These are phyloP conservation scores for Hoplodrina blanda DNA, from an alignment of 2,888 invertebrate genomes.

Conservation along the genomic window DNA sequence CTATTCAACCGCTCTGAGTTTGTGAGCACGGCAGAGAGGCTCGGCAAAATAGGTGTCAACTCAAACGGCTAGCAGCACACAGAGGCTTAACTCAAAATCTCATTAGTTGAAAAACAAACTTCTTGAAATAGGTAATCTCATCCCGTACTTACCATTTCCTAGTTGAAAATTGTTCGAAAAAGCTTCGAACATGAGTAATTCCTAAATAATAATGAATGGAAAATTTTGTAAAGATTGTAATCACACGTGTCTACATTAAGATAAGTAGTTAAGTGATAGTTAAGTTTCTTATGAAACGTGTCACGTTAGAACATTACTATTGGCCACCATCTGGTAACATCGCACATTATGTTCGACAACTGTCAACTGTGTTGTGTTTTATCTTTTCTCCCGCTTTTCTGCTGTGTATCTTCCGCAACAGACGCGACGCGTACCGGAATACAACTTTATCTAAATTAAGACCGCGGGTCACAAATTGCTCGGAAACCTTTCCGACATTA, in stretches of 20 bases:
- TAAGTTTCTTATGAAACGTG: too few relatives aligned
- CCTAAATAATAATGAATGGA: background rate
- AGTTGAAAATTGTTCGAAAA: conserved; percentile 1
- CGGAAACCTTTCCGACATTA: background rate
- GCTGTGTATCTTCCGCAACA: background rate
- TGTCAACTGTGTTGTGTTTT: background rate
- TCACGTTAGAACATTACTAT: background rate
- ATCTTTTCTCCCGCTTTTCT: too few relatives aligned
- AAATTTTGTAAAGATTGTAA: background rate
- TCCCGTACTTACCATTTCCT: background rate
- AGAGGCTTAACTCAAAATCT: background rate
- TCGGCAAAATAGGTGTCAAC: background rate
- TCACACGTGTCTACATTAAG: background rate
- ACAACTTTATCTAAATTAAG: background rate
- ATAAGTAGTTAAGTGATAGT: too few relatives aligned
- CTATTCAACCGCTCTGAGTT: too few relatives aligned
- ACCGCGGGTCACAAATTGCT: too few relatives aligned
- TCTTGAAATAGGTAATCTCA: background rate
- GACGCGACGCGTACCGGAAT: background rate
- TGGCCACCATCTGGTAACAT: background rate
- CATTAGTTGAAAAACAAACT: background rate
- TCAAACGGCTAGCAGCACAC: too few relatives aligned
- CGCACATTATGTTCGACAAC: background rate
- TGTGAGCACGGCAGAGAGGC: too few relatives aligned
- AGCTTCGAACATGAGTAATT: background rate